Evolutionary conservation across 2,113 vertebrate species (phyloP).

Genomic region (Odocoileus virginianus): DNA sequence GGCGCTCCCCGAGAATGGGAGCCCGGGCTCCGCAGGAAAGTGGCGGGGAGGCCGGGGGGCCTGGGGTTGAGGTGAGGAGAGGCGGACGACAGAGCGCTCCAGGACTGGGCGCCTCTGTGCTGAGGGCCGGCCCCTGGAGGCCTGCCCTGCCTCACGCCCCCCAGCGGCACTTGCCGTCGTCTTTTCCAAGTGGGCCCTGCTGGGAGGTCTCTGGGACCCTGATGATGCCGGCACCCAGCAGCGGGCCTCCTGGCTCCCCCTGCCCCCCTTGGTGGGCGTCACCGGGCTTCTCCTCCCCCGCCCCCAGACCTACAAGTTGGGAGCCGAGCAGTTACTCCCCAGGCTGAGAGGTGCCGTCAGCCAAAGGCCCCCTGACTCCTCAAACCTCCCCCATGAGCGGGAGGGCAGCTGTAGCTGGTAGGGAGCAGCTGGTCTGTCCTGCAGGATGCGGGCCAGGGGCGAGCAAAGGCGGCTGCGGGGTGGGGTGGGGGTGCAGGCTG

Average conservation of each 20-base stretch:
- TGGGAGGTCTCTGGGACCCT: not conserved
- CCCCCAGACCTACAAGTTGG: not conserved
- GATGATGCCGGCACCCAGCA: fast-evolving
- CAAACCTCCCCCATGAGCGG: not conserved
- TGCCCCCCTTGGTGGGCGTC: fast-evolving
- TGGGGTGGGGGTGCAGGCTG: not conserved
- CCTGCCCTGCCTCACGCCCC: not conserved
- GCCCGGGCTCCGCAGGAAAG: not conserved
- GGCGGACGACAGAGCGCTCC: not conserved
- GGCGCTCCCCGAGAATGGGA: not conserved
- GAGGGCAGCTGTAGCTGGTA: no score
- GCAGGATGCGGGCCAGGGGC: not conserved
- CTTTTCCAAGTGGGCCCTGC: not conserved
- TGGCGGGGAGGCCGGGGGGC: not conserved
- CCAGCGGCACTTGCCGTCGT: fast-evolving
- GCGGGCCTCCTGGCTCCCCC: not conserved
- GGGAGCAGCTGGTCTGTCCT: not conserved
- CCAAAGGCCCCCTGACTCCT: not conserved
- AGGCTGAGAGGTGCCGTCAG: not conserved
- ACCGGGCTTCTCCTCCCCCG: not conserved
- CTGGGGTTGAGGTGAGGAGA: not conserved
- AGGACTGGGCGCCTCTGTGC: not conserved
- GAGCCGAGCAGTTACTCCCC: not conserved
- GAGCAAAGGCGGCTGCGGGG: not conserved
- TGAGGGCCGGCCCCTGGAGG: not conserved